Evolutionary conservation across 2,113 vertebrate species (phyloP), one percentile per base, ranked within the genome.

Genomic region (Paraplagusia blochii): DNA sequence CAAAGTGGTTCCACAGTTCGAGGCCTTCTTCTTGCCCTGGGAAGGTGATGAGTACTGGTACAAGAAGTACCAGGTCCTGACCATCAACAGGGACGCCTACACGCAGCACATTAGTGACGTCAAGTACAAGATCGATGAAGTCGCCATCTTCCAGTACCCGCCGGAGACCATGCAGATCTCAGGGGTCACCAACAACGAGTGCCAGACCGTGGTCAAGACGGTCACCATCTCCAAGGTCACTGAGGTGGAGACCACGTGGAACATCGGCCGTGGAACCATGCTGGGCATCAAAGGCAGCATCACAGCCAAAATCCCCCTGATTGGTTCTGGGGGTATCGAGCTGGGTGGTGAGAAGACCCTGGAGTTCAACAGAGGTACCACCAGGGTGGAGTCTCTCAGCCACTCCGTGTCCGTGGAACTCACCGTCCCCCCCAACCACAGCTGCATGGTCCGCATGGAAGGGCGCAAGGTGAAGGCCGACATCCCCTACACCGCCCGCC

Each of bases 1-100:
- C 14, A 92, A 91, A 62, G 90, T 92, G 2, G 88, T 88, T 4
- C 65, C 85, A 1, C 69, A 86, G 70, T 82, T 82, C 7, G 65
- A 88, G 17, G 88, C 89, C 2, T 91, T 92, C 78, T 92, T 92
- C 72, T 44, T 91, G 53, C 90, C 89, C 3, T 90, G 85, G 84
- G 87, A 90, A 29, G 89, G 90, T 0, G 76, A 90, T 10, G 90
- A 91, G 73, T 90, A 90, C 22, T 92, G 88, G 88, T 90, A 92
- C 78, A 91, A 90, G 77, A 58, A 9, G 0, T 92, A 92, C 40
- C 82, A 92, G 57, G 90, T 90, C 8, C 53, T 91, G 29, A 44
- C 81, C 59, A 79, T 91, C 66, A 90, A 90, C 80, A 76, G 73
- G 9, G 87, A 90, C 11, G 75, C 65, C 53, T 89, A 88, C 76